Percentiles rank a stretch among this genome's conserved stretches.
phyloP scores from a whole-genome alignment of 2,888 invertebrate species.

The Phania funesta region DNA sequence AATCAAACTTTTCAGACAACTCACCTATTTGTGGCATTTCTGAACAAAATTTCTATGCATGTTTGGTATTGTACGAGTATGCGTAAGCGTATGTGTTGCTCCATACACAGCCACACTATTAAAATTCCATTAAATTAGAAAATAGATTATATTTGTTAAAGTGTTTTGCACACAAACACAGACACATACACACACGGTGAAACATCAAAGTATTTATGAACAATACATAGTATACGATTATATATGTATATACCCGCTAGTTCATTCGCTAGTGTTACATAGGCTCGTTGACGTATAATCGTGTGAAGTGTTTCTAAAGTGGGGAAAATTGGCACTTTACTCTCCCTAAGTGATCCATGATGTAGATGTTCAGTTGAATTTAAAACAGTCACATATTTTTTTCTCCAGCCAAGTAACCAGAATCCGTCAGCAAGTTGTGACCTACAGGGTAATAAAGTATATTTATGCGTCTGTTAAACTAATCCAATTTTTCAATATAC shows the following conservation, averaged over 20 bases:
- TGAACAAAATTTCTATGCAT: slow-evolving; percentile 9
- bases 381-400: too few species aligned
- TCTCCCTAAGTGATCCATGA: too few species aligned
- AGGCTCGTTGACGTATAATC: too few species aligned
- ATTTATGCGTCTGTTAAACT: slow-evolving; percentile 11
- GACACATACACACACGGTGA: not conserved
- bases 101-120: slow-evolving; percentile 43
- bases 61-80: slow-evolving; percentile 3
- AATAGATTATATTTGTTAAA: slow-evolving; percentile 43
- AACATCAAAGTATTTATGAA: not conserved
- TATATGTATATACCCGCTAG: not conserved
- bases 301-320: too few species aligned
- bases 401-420: too few species aligned
- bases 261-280: not conserved
- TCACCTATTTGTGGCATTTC: not conserved
- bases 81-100: not conserved
- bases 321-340: too few species aligned
- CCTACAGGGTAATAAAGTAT: slow-evolving; percentile 8
- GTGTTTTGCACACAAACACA: slow-evolving; percentile 8
- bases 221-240: too few species aligned
- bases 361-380: too few species aligned
- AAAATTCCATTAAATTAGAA: slow-evolving; percentile 61
- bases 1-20: not conserved
- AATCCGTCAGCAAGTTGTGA: not conserved
- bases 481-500: slow-evolving; percentile 57